These are phyloP conservation scores for Spondyliosoma cantharus DNA, from an alignment of 2,797 vertebrate genomes.

Conservation along the genomic window DNA sequence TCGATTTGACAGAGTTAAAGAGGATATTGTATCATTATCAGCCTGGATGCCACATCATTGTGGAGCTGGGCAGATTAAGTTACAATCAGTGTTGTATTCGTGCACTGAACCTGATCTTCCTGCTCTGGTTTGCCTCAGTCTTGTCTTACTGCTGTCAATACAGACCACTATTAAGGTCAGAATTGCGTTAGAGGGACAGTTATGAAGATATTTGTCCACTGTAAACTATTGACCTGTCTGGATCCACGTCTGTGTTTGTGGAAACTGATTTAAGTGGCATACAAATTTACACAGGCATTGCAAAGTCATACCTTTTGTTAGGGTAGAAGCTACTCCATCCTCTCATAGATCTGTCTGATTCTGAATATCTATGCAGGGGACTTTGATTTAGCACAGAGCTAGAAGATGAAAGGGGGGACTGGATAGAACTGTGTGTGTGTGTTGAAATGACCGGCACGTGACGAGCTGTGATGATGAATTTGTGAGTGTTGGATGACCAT, in stretches of 20 bases:
- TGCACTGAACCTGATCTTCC: conserved; percentile 42
- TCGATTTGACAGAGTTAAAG: neutral
- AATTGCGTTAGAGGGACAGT: conserved; percentile 60
- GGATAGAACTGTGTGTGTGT: no score
- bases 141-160: conserved; percentile 42
- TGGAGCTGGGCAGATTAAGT: conserved; percentile 41
- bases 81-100: conserved; percentile 31
- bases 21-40: neutral
- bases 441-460: no score
- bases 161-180: conserved; percentile 14
- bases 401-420: no score
- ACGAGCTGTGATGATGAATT: no score
- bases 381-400: no score
- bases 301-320: no score
- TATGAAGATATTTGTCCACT: conserved; percentile 33
- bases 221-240: conserved; percentile 62
- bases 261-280: no score
- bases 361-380: no score
- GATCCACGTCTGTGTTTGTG: conserved; percentile 14
- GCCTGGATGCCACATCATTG: conserved; percentile 15
- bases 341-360: no score
- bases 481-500: no score
- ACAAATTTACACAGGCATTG: no score
- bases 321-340: no score
- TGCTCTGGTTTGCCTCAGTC: conserved; percentile 72